Evolutionary conservation across 2,888 invertebrate genomes (phyloP), one percentile per base, ranked within the genome.

Genomic region (Palloptera scutellata): DNA sequence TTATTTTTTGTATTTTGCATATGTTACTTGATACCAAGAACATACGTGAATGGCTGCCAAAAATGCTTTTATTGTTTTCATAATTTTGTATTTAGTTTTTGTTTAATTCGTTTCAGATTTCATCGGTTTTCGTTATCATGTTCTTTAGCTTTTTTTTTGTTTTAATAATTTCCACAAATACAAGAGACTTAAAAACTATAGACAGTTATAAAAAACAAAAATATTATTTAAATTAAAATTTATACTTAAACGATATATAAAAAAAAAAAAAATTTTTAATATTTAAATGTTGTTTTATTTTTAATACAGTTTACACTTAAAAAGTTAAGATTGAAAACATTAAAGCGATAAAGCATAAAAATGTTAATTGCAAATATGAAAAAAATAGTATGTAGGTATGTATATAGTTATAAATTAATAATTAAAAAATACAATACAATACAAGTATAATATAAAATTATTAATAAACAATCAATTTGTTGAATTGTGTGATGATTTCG

Each of bases 21-120:
- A 58, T 30, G 30, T 30, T 6, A 2, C 76, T 73, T 70, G 60
- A 73, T 52, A 74, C 69, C 72, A 75, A 74, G 67, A 40, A 72
- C 53, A 72, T 64, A 19, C 75, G 75, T 76, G 77, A 80, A 79
- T 81, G 80, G 79, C 81, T 81, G 79, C 81, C 80, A 80, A 79
- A 79, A 80, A 79, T 80, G 67, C 61, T 61, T 64, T 53, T 61
- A 64, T 51, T 58, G 17, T 41, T 15, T 41, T 19, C 3, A 11
- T 51, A 13, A 15, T 48, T 48, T 48, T 48, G 48, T 48, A 10
- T 48, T 48, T 15, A n/a, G n/a, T n/a, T 48, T 48, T 48, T 8
- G 8, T 8, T n/a, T 48, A 10, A 5, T 48, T 48, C 13, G 45
- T 45, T 48, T 57, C 20, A 45, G 45, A 15, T 57, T 63, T 57